Evolutionary conservation across 2,888 invertebrate species (phyloP).

Genomic region (Sepioteuthis lessoniana): DNA sequence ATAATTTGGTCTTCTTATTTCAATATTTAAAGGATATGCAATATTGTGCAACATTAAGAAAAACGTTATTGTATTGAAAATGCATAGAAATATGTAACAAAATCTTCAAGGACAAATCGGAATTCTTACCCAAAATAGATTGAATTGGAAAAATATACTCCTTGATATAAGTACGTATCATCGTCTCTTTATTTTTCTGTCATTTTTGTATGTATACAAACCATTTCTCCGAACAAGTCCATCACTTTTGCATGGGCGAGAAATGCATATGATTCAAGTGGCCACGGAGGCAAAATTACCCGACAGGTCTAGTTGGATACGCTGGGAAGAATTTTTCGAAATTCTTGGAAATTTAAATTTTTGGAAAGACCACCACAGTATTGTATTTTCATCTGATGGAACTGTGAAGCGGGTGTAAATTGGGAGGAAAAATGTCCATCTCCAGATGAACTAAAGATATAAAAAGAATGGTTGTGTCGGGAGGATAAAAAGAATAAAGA

Average conservation of each 20-base stretch:
- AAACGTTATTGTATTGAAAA: background rate
- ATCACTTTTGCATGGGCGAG: background rate
- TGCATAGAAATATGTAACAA: background rate
- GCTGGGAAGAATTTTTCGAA: background rate
- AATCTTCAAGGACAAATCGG: background rate
- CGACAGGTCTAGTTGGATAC: background rate
- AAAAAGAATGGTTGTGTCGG: too few species aligned
- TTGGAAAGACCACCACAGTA: background rate
- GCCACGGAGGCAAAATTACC: background rate
- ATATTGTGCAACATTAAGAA: background rate
- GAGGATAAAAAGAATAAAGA: too few species aligned
- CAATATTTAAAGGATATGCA: background rate
- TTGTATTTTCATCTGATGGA: background rate
- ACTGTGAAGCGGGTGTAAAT: background rate
- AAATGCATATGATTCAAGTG: background rate
- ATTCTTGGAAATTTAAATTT: background rate
- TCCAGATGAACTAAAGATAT: background rate
- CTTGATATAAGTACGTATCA: too few species aligned
- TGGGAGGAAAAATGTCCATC: background rate
- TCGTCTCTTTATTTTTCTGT: background rate
- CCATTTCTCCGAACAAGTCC: background rate
- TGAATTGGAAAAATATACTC: background rate
- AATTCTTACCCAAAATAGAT: background rate
- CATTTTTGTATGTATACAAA: too few species aligned
- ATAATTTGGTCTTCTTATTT: background rate